phyloP scores from a whole-genome alignment of 2,797 vertebrate genomes.

The Oreortyx pictus region DNA sequence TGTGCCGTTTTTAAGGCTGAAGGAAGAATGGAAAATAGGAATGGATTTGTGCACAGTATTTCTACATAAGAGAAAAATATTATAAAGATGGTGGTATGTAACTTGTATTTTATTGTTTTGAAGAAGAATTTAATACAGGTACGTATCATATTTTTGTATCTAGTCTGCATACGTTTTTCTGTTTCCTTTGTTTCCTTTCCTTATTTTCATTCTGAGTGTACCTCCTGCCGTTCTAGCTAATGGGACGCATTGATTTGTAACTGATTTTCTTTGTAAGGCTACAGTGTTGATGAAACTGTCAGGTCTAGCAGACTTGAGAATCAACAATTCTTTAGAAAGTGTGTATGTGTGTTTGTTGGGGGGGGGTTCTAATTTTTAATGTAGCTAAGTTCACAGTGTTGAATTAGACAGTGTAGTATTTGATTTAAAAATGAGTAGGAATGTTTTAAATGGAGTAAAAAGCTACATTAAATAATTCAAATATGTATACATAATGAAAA shows the following conservation, averaged over 20 bases:
- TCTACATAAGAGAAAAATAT: slow-evolving; percentile 60
- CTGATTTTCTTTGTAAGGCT: slow-evolving; percentile 36
- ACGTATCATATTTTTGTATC: slow-evolving; percentile 65
- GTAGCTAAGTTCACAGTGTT: slow-evolving; percentile 50
- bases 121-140: slow-evolving; percentile 81
- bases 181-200: slow-evolving; percentile 72
- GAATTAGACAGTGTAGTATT: neutral
- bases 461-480: slow-evolving; percentile 19
- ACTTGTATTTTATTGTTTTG: slow-evolving; percentile 68
- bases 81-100: slow-evolving; percentile 74
- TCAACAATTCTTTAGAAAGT: slow-evolving; percentile 34
- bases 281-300: neutral
- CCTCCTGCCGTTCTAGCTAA: slow-evolving; percentile 51
- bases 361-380: neutral
- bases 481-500: slow-evolving; percentile 7
- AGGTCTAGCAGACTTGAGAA: slow-evolving; percentile 23
- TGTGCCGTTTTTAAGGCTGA: slow-evolving; percentile 68
- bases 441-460: neutral
- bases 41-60: slow-evolving; percentile 57
- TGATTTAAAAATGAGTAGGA: slow-evolving; percentile 6
- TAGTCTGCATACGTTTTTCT: slow-evolving; percentile 41
- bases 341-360: neutral
- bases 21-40: slow-evolving; percentile 63
- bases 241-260: slow-evolving; percentile 44
- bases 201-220: slow-evolving; percentile 60